These are phyloP conservation scores for Alces alces DNA, from an alignment of 2,113 vertebrate genomes.

Conservation along the genomic window DNA sequence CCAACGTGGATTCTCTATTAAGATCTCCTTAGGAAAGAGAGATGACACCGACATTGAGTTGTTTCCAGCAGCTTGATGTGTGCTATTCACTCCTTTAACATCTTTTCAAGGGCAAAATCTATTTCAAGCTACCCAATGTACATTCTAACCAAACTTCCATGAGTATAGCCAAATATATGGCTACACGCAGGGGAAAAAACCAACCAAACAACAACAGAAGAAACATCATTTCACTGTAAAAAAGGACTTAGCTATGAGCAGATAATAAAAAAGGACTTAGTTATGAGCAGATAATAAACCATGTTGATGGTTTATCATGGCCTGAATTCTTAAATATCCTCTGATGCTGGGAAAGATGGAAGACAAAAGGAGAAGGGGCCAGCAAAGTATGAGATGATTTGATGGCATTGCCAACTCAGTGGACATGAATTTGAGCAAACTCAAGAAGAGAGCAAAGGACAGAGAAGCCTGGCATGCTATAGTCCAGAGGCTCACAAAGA, in stretches of 20 bases:
- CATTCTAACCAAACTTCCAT: neutral
- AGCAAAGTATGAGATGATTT: neutral
- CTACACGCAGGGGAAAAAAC: neutral
- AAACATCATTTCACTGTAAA: neutral
- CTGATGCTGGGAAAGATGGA: neutral
- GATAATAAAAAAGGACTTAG: neutral
- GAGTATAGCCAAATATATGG: neutral
- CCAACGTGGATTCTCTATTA: neutral
- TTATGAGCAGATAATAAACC: neutral
- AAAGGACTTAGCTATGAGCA: neutral
- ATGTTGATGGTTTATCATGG: neutral
- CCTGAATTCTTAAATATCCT: neutral
- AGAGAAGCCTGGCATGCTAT: neutral
- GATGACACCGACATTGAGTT: neutral
- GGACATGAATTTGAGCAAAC: neutral
- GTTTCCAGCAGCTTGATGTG: neutral
- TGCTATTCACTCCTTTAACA: neutral
- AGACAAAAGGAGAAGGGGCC: neutral
- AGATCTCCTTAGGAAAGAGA: neutral
- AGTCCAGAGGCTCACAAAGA: neutral
- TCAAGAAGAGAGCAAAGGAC: neutral
- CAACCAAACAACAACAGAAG: neutral
- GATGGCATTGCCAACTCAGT: neutral
- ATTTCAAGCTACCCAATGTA: neutral
- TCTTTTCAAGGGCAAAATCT: conserved; percentile 9